Conservation (phyloP, 2,113 vertebrate species). For the Planiliza haematocheilus region DNA sequence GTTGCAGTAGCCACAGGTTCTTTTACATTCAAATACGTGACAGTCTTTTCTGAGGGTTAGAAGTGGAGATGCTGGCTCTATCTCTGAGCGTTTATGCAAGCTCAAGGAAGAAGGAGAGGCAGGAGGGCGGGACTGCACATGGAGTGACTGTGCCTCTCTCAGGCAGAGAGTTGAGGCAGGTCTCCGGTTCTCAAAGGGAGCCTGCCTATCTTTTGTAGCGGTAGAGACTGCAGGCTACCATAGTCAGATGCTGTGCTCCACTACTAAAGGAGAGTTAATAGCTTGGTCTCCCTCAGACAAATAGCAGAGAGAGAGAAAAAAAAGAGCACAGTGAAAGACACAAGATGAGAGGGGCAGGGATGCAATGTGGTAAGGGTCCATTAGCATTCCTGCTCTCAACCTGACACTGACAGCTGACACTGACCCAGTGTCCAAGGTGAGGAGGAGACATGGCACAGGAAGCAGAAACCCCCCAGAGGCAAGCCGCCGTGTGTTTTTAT, state of each 20-base stretch:
- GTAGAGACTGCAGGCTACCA: constrained; percentile 47
- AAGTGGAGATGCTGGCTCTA: constrained; percentile 45
- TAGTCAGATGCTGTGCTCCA: constrained; percentile 45
- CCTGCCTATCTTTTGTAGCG: constrained; percentile 59
- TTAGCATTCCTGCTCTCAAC: constrained; percentile 73
- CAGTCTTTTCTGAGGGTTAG: constrained; percentile 57
- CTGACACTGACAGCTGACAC: constrained; percentile 79
- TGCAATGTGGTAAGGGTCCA: constrained; percentile 55
- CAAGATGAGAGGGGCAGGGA: constrained; percentile 12
- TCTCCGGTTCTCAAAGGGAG: constrained; percentile 57
- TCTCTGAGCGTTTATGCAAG: constrained; percentile 55
- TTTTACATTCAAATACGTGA: constrained; percentile 32
- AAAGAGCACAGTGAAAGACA: constrained; percentile 19
- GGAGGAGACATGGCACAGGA: constrained; percentile 72
- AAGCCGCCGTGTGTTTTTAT: constrained; percentile 51
- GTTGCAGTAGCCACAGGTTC: constrained; percentile 29
- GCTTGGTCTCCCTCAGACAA: constrained; percentile 55
- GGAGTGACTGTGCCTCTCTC: constrained; percentile 48
- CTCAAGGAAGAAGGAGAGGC: constrained; percentile 20
- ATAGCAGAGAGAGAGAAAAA: constrained; percentile 26
- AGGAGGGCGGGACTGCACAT: constrained; percentile 48
- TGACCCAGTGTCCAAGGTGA: constrained; percentile 75
- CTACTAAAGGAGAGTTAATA: constrained; percentile 64
- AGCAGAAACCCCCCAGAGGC: constrained; percentile 67
- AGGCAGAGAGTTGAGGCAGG: constrained; percentile 34